Evolutionary conservation across 2,888 invertebrate genomes (phyloP).

Genomic region (Spicauda simplicius): DNA sequence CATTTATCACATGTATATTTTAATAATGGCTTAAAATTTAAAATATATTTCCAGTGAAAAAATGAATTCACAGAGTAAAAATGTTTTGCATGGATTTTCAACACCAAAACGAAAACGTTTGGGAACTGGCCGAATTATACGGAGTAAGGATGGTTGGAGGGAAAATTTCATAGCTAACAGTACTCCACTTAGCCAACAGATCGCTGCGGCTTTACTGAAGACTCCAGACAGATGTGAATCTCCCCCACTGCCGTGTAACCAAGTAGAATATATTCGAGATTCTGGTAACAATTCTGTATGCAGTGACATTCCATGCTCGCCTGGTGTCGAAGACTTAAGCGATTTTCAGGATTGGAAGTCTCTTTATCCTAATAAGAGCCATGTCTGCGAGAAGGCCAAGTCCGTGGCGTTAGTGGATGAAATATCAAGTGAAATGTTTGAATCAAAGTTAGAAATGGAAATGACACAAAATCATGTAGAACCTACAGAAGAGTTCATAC

Average conservation of each 20-base stretch:
- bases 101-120: conserved; percentile 73
- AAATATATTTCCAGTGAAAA: not conserved
- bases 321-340: conserved; percentile 54
- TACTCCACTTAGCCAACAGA: conserved; percentile 53
- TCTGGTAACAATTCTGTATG: conserved; percentile 56
- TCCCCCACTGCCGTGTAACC: conserved; percentile 74
- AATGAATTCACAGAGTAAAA: conserved; percentile 51
- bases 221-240: conserved; percentile 60
- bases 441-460: conserved; percentile 55
- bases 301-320: conserved; percentile 60
- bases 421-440: conserved; percentile 67
- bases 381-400: conserved; percentile 33
- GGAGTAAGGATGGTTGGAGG: conserved; percentile 35
- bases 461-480: conserved; percentile 46
- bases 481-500: conserved; percentile 51
- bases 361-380: conserved; percentile 5
- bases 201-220: conserved; percentile 35
- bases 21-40: not conserved
- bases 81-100: conserved; percentile 47
- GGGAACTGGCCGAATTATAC: conserved; percentile 55
- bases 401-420: conserved; percentile 41
- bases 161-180: conserved; percentile 37
- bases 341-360: conserved; percentile 59
- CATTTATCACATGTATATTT: too few species aligned
- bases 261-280: conserved; percentile 70